A percentile compares a stretch with the other conserved stretches of the same genome.
Evolutionary conservation across 37 sponge, comb jelly and placozoan genomes (phyloP).

Genomic region (Bolinopsis microptera): DNA sequence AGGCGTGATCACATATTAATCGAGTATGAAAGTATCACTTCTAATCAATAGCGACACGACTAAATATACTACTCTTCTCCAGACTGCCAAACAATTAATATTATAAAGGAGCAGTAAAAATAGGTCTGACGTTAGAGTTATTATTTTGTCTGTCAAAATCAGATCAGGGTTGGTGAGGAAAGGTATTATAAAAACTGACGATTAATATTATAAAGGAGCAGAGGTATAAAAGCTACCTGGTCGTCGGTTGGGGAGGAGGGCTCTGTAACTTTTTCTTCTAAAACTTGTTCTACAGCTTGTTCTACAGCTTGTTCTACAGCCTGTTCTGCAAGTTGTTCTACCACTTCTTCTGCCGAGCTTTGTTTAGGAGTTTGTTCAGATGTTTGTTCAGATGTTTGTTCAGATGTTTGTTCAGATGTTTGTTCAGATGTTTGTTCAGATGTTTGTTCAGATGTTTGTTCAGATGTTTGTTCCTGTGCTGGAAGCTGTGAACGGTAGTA

Average conservation of each 20-base stretch:
- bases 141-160: too few relatives aligned
- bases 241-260: too few relatives aligned
- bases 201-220: too few relatives aligned
- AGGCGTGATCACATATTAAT: background rate
- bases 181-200: too few relatives aligned
- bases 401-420: background rate
- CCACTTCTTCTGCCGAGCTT: background rate
- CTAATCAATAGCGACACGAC: background rate
- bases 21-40: background rate
- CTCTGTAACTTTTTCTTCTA: too few relatives aligned
- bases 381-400: background rate
- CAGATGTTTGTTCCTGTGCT: background rate
- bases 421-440: background rate
- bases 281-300: too few relatives aligned
- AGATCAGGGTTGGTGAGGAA: too few relatives aligned
- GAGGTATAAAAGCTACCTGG: too few relatives aligned
- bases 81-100: too few relatives aligned
- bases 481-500: background rate
- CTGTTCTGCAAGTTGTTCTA: background rate
- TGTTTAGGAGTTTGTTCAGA: background rate
- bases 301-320: too few relatives aligned
- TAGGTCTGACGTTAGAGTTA: too few relatives aligned
- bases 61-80: background rate
- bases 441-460: background rate
- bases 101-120: too few relatives aligned